Evolutionary conservation across 2,113 vertebrate species (phyloP).

Genomic region (Bambusicola thoracicus): DNA sequence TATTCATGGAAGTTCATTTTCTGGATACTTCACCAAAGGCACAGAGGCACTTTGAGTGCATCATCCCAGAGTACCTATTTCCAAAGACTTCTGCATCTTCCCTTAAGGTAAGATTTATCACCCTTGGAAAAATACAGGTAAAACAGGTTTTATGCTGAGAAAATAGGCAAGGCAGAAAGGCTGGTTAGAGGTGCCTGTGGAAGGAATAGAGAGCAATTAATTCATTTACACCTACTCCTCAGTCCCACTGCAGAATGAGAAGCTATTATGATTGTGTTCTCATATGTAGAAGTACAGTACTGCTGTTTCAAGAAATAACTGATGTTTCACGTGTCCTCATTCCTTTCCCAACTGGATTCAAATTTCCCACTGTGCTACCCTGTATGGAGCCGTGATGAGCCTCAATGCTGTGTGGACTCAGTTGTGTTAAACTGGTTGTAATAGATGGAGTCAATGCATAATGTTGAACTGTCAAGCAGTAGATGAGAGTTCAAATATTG

Average conservation of each 20-base stretch:
- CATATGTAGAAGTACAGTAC: background rate
- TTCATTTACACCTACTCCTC: background rate
- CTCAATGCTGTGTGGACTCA: background rate
- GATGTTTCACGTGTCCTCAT: background rate
- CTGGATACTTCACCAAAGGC: background rate
- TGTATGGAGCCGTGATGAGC: background rate
- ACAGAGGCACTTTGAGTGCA: background rate
- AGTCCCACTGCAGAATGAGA: background rate
- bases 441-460: background rate
- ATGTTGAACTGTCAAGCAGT: background rate
- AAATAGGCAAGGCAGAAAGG: background rate
- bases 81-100: background rate
- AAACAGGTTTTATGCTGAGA: background rate
- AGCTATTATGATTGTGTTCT: background rate
- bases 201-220: background rate
- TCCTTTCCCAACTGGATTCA: background rate
- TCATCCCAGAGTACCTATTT: background rate
- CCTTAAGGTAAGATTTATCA: slow-evolving; percentile 5
- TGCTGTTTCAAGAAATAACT: background rate
- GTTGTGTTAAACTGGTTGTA: background rate
- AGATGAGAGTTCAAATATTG: slow-evolving; percentile 26
- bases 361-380: background rate
- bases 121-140: background rate
- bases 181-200: background rate
- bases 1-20: background rate